A percentile compares a stretch with the other conserved stretches of the same genome.
Conservation (phyloP, 2,113 vertebrate genomes). For the Spea bombifrons region DNA sequence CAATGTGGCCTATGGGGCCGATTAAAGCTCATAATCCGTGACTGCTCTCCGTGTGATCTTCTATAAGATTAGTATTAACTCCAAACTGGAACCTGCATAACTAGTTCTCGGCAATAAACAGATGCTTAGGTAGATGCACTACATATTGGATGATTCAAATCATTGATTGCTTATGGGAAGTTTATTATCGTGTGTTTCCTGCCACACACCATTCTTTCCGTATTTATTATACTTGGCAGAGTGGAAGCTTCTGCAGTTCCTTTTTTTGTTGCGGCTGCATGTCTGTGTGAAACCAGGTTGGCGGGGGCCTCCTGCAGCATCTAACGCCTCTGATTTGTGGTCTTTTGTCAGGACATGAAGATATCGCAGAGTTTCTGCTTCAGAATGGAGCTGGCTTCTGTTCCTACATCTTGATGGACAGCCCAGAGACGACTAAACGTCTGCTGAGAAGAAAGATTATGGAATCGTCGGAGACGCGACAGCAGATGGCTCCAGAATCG, state of each 20-base stretch:
- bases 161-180: no score
- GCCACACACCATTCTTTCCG: not conserved
- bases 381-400: conserved; percentile 86
- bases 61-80: no score
- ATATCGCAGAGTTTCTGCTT: conserved; percentile 83
- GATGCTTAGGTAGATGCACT: no score
- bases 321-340: not conserved
- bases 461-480: conserved; percentile 52
- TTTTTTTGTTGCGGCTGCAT: conserved; percentile 1
- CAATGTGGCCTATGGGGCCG: no score
- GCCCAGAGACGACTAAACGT: conserved; percentile 73
- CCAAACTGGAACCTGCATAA: no score
- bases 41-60: no score
- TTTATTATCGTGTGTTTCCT: not conserved
- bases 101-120: no score
- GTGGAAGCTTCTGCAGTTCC: not conserved
- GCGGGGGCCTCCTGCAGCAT: not conserved
- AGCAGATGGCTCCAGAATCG: conserved; percentile 25
- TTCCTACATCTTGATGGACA: conserved; percentile 90
- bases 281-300: not conserved
- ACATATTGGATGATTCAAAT: no score
- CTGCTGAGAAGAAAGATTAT: conserved; percentile 75
- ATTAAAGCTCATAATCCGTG: no score
- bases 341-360: conserved; percentile 75
- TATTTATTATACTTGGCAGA: not conserved